Percentiles rank a stretch among this genome's conserved stretches.
These are phyloP conservation scores for Enteromius paludinosus DNA, from an alignment of 2,797 vertebrate genomes.

Conservation along the genomic window DNA sequence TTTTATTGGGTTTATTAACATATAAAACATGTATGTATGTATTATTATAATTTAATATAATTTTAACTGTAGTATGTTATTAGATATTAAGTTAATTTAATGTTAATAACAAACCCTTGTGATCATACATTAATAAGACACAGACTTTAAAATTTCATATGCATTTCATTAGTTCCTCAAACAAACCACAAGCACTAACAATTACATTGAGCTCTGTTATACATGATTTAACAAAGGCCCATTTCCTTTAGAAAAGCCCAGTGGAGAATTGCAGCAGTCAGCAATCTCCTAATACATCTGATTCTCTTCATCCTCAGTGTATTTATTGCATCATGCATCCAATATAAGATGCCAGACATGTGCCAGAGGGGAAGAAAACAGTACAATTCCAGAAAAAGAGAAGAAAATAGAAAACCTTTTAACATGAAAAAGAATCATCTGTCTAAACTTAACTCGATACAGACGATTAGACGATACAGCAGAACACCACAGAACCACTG, in stretches of 20 bases:
- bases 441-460: conserved; percentile 42
- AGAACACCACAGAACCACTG: conserved; percentile 56
- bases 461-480: conserved; percentile 48
- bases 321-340: conserved; percentile 30
- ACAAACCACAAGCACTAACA: conserved; percentile 14
- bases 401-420: conserved; percentile 28
- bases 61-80: not conserved
- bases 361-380: not conserved
- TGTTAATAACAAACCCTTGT: not conserved
- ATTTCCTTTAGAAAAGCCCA: not conserved
- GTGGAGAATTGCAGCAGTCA: conserved; percentile 8
- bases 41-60: too few species aligned
- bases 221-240: conserved; percentile 3
- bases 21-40: not conserved
- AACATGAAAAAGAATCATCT: conserved; percentile 38
- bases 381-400: conserved; percentile 10
- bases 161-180: not conserved
- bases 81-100: not conserved
- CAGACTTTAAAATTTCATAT: not conserved
- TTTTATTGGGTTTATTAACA: not conserved
- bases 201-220: conserved; percentile 10
- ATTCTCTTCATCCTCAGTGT: conserved; percentile 25
- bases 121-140: conserved; percentile 1
- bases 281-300: conserved; percentile 16
- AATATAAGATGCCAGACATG: conserved; percentile 12